Evolutionary conservation across 1,140 invertebrate genomes (phyloP).

Genomic region (Drosophila ogumai): DNA sequence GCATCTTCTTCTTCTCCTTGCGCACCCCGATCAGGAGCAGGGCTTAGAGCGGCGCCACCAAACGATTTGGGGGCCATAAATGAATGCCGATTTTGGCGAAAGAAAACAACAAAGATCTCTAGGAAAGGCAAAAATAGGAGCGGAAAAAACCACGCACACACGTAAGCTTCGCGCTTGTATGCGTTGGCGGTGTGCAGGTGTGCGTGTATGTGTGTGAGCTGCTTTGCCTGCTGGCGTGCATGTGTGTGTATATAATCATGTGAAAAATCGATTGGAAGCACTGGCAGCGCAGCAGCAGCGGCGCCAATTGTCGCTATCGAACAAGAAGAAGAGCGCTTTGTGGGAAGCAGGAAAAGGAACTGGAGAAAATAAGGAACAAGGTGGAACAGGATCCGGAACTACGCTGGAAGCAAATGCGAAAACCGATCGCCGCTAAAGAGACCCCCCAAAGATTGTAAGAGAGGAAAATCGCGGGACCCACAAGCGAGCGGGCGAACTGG

Average conservation of each 20-base stretch:
- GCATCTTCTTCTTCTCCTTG: constrained; percentile 1
- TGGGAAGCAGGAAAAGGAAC: constrained; percentile 30
- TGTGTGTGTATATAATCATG: constrained; percentile 74
- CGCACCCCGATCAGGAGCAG: constrained; percentile 5
- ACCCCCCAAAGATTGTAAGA: not conserved
- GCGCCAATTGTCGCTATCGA: constrained; percentile 77
- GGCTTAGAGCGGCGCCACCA: not conserved
- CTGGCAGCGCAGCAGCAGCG: constrained; percentile 66
- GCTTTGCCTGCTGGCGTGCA: constrained; percentile 12
- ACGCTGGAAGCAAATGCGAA: constrained; percentile 4
- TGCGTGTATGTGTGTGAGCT: constrained; percentile 21
- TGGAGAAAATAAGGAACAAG: constrained; percentile 21
- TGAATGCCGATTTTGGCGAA: constrained; percentile 13
- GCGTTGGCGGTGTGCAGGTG: constrained; percentile 16
- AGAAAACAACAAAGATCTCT: constrained; percentile 4
- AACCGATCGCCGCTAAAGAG: constrained; percentile 6
- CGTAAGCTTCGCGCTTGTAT: constrained; percentile 2
- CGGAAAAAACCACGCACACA: constrained; percentile 44
- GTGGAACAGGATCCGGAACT: not conserved
- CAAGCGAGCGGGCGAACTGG: constrained; percentile 29
- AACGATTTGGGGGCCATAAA: constrained; percentile 3
- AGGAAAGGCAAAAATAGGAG: constrained; percentile 39
- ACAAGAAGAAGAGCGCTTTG: constrained; percentile 70
- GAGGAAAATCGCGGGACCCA: constrained; percentile 13
- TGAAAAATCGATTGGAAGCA: constrained; percentile 84